Conservation (phyloP, 2,888 invertebrate genomes). For the Andrena praecox region DNA sequence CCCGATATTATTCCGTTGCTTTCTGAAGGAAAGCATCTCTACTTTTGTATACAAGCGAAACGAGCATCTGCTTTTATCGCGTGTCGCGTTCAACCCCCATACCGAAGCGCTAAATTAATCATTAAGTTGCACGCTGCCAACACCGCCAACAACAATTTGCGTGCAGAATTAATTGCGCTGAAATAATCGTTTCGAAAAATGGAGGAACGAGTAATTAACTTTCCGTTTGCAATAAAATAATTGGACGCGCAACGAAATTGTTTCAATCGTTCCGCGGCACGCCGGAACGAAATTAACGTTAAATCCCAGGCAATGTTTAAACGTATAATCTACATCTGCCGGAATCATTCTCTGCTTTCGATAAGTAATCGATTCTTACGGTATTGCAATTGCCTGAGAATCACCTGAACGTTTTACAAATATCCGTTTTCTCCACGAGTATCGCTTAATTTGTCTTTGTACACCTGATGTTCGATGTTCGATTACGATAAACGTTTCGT, state of each 20-base stretch:
- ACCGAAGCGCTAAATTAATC: not conserved
- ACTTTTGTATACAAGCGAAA: not conserved
- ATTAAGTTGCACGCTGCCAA: not conserved
- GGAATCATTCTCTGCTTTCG: not conserved
- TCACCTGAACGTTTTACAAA: not conserved
- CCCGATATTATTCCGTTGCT: not conserved
- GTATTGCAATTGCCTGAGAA: slow-evolving; percentile 4
- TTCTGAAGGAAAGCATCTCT: not conserved
- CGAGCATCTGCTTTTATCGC: not conserved
- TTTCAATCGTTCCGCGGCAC: not conserved
- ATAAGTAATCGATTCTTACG: not conserved
- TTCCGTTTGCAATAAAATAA: not conserved
- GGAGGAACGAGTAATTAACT: too few relatives aligned
- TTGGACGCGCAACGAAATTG: not conserved
- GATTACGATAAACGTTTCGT: not conserved
- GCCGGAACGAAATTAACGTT: slow-evolving; percentile 5
- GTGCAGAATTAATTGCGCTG: not conserved
- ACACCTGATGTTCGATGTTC: not conserved
- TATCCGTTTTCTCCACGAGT: not conserved
- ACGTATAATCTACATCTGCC: not conserved
- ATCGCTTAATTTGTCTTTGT: not conserved
- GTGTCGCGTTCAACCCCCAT: not conserved
- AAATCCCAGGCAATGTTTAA: not conserved
- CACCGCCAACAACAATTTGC: not conserved
- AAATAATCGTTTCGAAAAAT: not conserved